A percentile compares a stretch with the other conserved stretches of the same genome.
Conservation (phyloP, 2,797 vertebrate species). For the Coilia nasus region DNA sequence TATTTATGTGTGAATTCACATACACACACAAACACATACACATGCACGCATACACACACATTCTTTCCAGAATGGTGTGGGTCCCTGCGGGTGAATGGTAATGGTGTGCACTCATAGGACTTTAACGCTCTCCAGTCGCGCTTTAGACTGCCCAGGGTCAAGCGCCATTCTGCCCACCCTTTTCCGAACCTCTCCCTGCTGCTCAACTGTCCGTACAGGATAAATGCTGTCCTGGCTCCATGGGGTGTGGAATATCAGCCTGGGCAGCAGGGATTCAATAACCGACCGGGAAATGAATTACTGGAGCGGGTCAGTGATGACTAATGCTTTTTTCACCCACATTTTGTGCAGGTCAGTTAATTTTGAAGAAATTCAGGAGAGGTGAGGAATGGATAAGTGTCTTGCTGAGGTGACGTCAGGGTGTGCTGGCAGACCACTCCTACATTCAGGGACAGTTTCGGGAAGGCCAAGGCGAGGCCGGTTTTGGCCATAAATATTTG, state of each 20-base stretch:
- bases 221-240: background rate
- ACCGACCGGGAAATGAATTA: background rate
- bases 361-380: background rate
- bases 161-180: too few species aligned
- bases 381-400: too few species aligned
- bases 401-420: too few species aligned
- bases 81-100: background rate
- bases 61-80: background rate
- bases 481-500: conserved; percentile 64
- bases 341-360: background rate
- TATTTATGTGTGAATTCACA: too few species aligned
- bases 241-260: background rate
- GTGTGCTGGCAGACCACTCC: too few species aligned
- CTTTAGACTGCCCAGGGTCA: too few species aligned
- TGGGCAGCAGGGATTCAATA: background rate
- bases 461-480: conserved; percentile 44
- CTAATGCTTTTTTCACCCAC: background rate
- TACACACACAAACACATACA: background rate
- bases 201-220: background rate
- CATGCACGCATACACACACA: background rate
- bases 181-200: background rate
- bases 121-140: background rate
- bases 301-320: background rate
- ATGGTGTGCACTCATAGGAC: background rate
- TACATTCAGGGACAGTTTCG: background rate